These are phyloP conservation scores for Calycopis cecrops DNA, from an alignment of 1,140 invertebrate genomes.

Conservation along the genomic window DNA sequence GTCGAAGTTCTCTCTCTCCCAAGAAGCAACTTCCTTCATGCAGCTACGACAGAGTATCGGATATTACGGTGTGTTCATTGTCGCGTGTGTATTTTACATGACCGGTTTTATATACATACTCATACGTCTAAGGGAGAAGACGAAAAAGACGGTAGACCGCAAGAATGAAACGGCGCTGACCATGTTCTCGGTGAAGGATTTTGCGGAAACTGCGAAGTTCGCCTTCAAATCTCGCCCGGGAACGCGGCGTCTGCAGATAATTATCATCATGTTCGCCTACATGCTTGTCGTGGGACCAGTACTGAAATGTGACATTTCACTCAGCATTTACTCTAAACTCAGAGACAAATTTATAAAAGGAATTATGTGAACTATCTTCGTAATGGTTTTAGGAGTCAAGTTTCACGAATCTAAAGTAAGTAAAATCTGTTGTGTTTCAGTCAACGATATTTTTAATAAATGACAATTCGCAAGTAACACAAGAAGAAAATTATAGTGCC, in stretches of 20 bases:
- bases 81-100: constrained; percentile 65
- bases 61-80: constrained; percentile 68
- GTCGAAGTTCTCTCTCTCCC: constrained; percentile 49
- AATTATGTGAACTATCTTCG: no score
- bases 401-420: no score
- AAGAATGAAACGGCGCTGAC: constrained; percentile 36
- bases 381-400: no score
- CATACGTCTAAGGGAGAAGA: constrained; percentile 62
- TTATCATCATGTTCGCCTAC: constrained; percentile 70
- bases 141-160: constrained; percentile 44
- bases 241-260: constrained; percentile 63
- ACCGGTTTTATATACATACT: constrained; percentile 67
- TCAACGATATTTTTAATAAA: no score
- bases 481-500: no score
- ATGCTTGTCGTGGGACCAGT: constrained; percentile 74
- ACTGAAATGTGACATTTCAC: constrained; percentile 24
- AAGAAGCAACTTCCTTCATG: constrained; percentile 56
- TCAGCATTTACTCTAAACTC: no score
- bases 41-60: constrained; percentile 65
- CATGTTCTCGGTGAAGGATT: constrained; percentile 63
- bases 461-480: no score
- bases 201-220: constrained; percentile 70
- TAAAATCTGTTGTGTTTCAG: no score
- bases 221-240: constrained; percentile 65
- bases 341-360: no score